These are phyloP conservation scores for Diplodus puntazzo DNA, from an alignment of 2,797 vertebrate species.

Conservation along the genomic window DNA sequence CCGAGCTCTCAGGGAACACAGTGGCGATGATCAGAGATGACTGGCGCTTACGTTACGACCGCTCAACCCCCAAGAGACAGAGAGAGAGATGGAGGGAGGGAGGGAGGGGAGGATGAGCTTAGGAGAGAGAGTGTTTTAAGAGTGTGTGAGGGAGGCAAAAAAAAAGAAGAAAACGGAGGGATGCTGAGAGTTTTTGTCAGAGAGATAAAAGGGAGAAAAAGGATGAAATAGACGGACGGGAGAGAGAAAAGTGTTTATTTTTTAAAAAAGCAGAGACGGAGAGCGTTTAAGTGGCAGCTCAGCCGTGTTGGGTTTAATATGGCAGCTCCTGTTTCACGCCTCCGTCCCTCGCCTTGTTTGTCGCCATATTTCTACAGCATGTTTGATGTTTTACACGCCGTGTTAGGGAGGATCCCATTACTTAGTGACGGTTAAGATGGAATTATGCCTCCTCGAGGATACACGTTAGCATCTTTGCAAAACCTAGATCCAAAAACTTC, in stretches of 20 bases:
- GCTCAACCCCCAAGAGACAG: slow-evolving; percentile 61
- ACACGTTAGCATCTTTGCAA: too few species aligned
- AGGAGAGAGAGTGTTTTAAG: slow-evolving; percentile 24
- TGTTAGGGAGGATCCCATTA: background rate
- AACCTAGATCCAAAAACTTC: too few species aligned
- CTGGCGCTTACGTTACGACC: slow-evolving; percentile 74
- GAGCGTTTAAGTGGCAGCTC: background rate
- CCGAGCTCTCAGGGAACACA: slow-evolving; percentile 64
- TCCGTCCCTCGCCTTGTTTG: background rate
- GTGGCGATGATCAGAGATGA: slow-evolving; percentile 76
- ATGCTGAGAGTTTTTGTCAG: slow-evolving; percentile 19
- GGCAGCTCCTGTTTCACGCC: too few species aligned
- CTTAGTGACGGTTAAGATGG: background rate
- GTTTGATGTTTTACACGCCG: background rate
- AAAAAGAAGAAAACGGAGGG: background rate
- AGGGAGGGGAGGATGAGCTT: slow-evolving; percentile 33
- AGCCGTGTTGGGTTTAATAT: background rate
- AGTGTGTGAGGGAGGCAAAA: slow-evolving; percentile 7
- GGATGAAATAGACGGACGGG: background rate
- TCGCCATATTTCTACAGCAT: background rate
- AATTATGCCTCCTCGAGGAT: background rate
- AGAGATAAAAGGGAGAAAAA: background rate
- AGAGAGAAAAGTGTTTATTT: background rate
- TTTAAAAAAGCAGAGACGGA: slow-evolving; percentile 4
- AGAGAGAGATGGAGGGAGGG: slow-evolving; percentile 41